A percentile compares a stretch with the other conserved stretches of the same genome.
phyloP scores from a whole-genome alignment of 2,888 invertebrate species.

The Noctua fimbriata region DNA sequence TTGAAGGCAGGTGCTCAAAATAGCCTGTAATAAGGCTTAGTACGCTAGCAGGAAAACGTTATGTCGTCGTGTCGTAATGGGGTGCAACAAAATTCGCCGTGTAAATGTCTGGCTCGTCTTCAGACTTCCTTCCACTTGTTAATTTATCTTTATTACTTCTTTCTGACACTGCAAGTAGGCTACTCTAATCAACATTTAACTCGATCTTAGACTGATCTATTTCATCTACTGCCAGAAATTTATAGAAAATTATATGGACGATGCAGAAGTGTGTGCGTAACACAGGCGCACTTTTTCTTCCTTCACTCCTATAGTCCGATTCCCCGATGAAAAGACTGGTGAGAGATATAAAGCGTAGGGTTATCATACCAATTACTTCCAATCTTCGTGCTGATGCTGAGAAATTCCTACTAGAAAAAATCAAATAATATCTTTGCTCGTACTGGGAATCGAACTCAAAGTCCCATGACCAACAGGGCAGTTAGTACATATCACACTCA shows the following conservation, averaged over 20 bases:
- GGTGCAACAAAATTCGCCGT: not conserved
- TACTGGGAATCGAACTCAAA: no score
- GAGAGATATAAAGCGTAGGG: not conserved
- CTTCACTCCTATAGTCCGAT: not conserved
- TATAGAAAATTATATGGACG: not conserved
- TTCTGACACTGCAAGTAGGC: not conserved
- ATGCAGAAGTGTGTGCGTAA: not conserved
- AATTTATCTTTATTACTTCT: not conserved
- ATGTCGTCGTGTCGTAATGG: not conserved
- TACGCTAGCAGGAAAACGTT: slow-evolving; percentile 2
- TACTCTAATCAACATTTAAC: not conserved
- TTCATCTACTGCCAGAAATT: not conserved
- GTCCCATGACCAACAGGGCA: no score
- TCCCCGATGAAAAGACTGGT: not conserved
- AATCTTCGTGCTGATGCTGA: not conserved
- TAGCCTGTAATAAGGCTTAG: slow-evolving; percentile 25
- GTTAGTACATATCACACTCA: no score
- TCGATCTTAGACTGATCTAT: not conserved
- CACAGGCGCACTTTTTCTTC: not conserved
- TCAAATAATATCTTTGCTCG: no score
- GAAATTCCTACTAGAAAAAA: not conserved
- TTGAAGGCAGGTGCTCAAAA: slow-evolving; percentile 1
- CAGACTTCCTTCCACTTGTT: not conserved
- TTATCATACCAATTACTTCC: not conserved
- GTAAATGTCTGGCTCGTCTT: not conserved